Evolutionary conservation across 2,113 vertebrate genomes (phyloP).

Genomic region (Megaceryle torquata): DNA sequence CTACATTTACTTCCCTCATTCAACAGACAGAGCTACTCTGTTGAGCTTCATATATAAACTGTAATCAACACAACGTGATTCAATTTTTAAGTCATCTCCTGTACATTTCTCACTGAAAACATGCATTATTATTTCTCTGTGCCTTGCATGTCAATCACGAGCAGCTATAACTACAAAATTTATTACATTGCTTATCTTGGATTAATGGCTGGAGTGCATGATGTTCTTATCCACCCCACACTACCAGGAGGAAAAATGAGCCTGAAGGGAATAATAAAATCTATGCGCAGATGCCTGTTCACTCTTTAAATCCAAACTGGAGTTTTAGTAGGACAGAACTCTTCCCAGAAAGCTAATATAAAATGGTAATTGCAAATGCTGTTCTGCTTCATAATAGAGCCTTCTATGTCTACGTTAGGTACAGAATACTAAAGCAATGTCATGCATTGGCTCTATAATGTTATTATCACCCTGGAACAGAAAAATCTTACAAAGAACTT

Average conservation of each 20-base stretch:
- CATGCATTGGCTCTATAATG: neutral
- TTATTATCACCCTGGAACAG: neutral
- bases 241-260: slow-evolving; percentile 13
- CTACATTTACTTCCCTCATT: slow-evolving; percentile 37
- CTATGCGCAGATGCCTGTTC: slow-evolving; percentile 15
- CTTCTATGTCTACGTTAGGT: slow-evolving; percentile 10
- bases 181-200: slow-evolving; percentile 49
- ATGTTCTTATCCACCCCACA: slow-evolving; percentile 10
- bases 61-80: slow-evolving; percentile 49
- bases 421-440: neutral
- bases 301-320: slow-evolving; percentile 40
- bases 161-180: slow-evolving; percentile 23
- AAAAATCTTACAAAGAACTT: slow-evolving; percentile 1
- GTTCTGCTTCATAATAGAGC: neutral
- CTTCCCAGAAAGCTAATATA: slow-evolving; percentile 32
- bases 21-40: slow-evolving; percentile 18
- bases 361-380: slow-evolving; percentile 27
- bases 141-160: slow-evolving; percentile 22
- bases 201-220: neutral
- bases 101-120: neutral
- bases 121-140: neutral
- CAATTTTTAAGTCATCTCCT: slow-evolving; percentile 25
- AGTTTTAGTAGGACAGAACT: slow-evolving; percentile 38
- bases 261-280: slow-evolving; percentile 19
- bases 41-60: slow-evolving; percentile 48